phyloP scores from a whole-genome alignment of 1,140 invertebrate species.

The Patella vulgata region DNA sequence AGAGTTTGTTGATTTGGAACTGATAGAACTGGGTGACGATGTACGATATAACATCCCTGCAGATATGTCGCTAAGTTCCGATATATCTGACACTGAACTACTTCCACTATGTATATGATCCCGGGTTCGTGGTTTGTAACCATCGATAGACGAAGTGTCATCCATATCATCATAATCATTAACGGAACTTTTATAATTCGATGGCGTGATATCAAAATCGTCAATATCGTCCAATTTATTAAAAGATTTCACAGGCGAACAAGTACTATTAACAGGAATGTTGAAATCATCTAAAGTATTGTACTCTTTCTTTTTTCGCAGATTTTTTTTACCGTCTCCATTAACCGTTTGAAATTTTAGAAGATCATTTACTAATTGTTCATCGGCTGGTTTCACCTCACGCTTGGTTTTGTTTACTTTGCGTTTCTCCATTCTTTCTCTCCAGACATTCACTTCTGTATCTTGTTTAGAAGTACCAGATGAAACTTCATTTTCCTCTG shows the following conservation, averaged over 20 bases:
- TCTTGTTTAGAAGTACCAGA: no score
- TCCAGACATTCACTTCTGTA: no score
- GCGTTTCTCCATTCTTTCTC: no score
- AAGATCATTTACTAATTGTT: no score
- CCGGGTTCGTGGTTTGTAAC: neutral
- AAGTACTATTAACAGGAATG: neutral
- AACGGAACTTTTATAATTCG: neutral
- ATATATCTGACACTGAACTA: constrained; percentile 47
- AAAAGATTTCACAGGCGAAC: neutral
- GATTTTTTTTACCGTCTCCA: neutral
- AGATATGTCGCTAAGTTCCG: constrained; percentile 28
- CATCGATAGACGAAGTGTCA: neutral
- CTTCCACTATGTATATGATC: constrained; percentile 34
- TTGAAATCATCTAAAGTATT: neutral
- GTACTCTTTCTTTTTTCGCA: neutral
- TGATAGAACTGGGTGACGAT: constrained; percentile 12
- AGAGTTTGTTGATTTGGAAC: neutral
- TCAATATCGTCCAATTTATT: neutral
- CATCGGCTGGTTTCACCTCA: no score
- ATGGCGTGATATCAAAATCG: neutral
- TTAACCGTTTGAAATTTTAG: neutral
- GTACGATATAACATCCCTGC: neutral
- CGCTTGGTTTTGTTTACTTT: no score
- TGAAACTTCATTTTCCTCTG: no score
- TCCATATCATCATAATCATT: neutral